Conservation (phyloP, 2,797 vertebrate genomes). For the Arctocebus calabarensis region DNA sequence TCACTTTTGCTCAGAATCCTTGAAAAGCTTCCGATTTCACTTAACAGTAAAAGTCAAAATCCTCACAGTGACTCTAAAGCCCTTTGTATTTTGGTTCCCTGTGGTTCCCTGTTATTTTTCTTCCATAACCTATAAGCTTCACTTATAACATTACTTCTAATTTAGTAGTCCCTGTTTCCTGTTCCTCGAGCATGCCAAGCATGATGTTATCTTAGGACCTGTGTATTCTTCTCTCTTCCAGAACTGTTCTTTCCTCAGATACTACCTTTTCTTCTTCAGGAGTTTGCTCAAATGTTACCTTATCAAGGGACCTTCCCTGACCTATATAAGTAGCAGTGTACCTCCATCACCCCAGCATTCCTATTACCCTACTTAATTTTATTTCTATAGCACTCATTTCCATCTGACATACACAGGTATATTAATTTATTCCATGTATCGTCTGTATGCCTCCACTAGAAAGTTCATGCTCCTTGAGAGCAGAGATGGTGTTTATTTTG, state of each 20-base stretch:
- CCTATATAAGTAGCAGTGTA: not conserved
- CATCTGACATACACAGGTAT: not conserved
- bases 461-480: slow-evolving; percentile 21
- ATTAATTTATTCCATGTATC: not conserved
- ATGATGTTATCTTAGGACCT: not conserved
- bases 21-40: slow-evolving; percentile 9
- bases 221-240: not conserved
- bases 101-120: not conserved
- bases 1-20: slow-evolving; percentile 5
- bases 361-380: not conserved
- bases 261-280: slow-evolving; percentile 2
- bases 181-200: not conserved
- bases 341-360: not conserved
- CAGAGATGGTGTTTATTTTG: slow-evolving; percentile 29
- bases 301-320: not conserved
- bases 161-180: not conserved
- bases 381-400: not conserved
- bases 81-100: not conserved
- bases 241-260: slow-evolving; percentile 7
- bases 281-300: slow-evolving; percentile 14
- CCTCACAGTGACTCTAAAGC: not conserved
- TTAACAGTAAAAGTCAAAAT: not conserved
- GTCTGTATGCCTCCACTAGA: not conserved
- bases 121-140: not conserved
- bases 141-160: not conserved